phyloP scores from a whole-genome alignment of 2,888 invertebrate species.

The Carcina quercana region DNA sequence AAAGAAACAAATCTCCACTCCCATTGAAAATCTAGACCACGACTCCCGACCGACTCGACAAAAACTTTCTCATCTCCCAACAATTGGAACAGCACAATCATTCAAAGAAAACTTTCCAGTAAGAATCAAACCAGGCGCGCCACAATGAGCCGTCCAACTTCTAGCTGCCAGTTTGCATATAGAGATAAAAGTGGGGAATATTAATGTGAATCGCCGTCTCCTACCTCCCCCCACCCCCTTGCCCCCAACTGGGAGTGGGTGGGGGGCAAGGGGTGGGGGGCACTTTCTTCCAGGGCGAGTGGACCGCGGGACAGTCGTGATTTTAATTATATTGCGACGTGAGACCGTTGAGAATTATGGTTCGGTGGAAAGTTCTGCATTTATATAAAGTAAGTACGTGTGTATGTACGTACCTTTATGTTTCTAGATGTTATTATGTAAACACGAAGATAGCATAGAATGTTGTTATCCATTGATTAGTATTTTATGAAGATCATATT shows the following conservation, averaged over 20 bases:
- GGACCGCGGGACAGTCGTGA: slow-evolving; percentile 70
- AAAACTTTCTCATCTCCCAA: slow-evolving; percentile 48
- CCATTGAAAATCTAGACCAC: slow-evolving; percentile 37
- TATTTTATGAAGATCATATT: too few relatives aligned
- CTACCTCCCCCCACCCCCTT: slow-evolving; percentile 27
- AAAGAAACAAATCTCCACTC: too few relatives aligned
- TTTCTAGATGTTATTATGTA: too few relatives aligned
- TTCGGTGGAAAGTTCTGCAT: slow-evolving; percentile 40
- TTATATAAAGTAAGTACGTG: slow-evolving; percentile 16
- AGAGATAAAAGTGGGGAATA: slow-evolving; percentile 75
- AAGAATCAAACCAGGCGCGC: slow-evolving; percentile 65
- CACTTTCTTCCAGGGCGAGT: slow-evolving; percentile 58
- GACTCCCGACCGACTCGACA: slow-evolving; percentile 44
- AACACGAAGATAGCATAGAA: too few relatives aligned
- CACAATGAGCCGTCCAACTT: slow-evolving; percentile 69
- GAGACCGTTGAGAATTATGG: slow-evolving; percentile 57
- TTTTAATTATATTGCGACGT: slow-evolving; percentile 72
- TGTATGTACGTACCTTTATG: too few relatives aligned
- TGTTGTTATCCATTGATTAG: too few relatives aligned
- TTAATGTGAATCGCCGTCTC: slow-evolving; percentile 66
- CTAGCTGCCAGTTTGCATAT: slow-evolving; percentile 73
- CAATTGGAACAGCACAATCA: slow-evolving; percentile 71
- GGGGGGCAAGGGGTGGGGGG: slow-evolving; percentile 30
- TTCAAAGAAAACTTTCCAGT: slow-evolving; percentile 51
- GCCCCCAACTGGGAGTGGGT: slow-evolving; percentile 22